Base-by-base conservation (phyloP, 1,140 invertebrate species). In the Vanessa atalanta region DNA sequence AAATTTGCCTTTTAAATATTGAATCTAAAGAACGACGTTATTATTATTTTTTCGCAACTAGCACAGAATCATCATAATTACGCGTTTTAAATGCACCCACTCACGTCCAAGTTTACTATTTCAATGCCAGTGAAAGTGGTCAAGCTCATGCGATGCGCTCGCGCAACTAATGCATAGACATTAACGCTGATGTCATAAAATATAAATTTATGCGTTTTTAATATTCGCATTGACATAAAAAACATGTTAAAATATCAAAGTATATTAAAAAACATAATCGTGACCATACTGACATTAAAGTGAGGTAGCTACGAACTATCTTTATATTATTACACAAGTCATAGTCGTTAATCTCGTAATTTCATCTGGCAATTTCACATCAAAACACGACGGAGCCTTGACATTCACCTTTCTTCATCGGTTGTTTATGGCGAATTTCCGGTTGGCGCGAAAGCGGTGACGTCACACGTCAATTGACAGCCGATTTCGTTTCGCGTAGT, bases 401-500 rank as follows among this genome's bases (percentile, higher is more conserved):
- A 89, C 88, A 89, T 89, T 89, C 85, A 87, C 87, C 86, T 87
- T 85, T 88, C 84, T 82, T 86, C 80, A 79, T 77, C 77, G 73
- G 75, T 69, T 78, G 78, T 81, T 80, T 82, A 81, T 79, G 53
- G 80, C 78, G 50, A 77, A 81, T 85, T 86, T 89, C 86, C 86
- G 86, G 84, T 83, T 79, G 70, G 71, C 82, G 83, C 83, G 86
- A 88, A 87, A 88, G 85, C 82, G 67, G 72, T 79, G 79, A 79
- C 78, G 78, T 82, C 83, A 82, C 80, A 60, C 73, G 70, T 65
- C 77, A 78, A 79, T 79, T 76, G 79, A 80, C 81, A 81, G 78
- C 63, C 72, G 79, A 82, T 84, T 79, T 82, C 75, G 77, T 77
- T 81, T 65, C 64, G 51, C 57, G 20, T 65, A 65, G 50, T 76